Evolutionary conservation across 2,113 vertebrate genomes (phyloP), one percentile per base, ranked within the genome.

Genomic region (Zosterops borbonicus): DNA sequence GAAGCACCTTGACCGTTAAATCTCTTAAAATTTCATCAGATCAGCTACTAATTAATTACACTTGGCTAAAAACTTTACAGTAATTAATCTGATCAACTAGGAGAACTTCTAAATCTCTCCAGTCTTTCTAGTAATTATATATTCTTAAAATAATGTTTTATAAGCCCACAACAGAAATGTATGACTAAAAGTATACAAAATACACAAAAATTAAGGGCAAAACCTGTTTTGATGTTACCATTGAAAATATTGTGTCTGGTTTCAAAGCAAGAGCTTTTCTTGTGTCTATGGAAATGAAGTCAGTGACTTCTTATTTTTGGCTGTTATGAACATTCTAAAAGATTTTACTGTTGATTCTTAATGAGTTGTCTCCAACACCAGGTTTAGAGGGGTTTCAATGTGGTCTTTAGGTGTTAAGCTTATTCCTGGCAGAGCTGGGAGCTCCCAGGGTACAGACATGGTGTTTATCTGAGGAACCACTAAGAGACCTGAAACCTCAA

Each of bases 21-120:
- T 78, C 59, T 83, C 49, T 53, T 56, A 18, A 65, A 85, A 64
- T 35, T 89, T 94, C 59, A 55, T 91, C 77, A 80, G 14, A 87
- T 60, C 3, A 25, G 70, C 87, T 96, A 84, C 70, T 92, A 85
- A 87, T 95, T 95, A 95, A 96, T 96, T 97, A 89, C 65, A 52
- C 52, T 88, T 87, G 55, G 89, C 58, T 94, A 96, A 80, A 94
- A 85, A 70, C n/a, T 79, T 64, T 64, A 33, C 52, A 82, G 56
- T 83, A 88, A 52, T 59, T 94, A 71, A 94, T 84, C 24, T 65
- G 64, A 85, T 77, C 44, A 90, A 33, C 55, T 62, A 71, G 83
- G 81, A 91, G 87, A 93, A 82, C 9, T 89, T 77, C 63, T 87
- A 71, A 87, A 71, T 86, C 39, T 46, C 87, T 85, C 42, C 27